Evolutionary conservation across 2,113 vertebrate genomes (phyloP), one percentile per base, ranked within the genome.

Genomic region (Patagioenas fasciata): DNA sequence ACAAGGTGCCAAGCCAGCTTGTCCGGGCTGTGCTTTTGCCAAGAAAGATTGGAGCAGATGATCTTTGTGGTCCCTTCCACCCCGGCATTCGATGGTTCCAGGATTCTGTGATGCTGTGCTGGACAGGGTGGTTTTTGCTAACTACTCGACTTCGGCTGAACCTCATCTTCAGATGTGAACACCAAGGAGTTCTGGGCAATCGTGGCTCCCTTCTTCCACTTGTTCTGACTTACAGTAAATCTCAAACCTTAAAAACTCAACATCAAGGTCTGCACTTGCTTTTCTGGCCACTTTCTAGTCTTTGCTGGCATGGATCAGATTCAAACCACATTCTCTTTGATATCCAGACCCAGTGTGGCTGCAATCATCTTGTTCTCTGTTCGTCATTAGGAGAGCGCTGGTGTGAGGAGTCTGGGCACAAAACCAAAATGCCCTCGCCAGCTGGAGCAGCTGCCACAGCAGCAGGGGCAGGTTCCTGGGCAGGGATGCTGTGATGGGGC

Each of bases 261-360:
- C 72, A 48, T 42, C 42, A n/a, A 88, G 81, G 58, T 40, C 94
- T 82, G 54, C 53, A 69, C 91, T 90, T 86, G 94, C 79, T 75
- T 42, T 87, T n/a, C 85, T 91, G 90, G 42, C 42, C 4, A 5
- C 74, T 89, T 85, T 85, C 50, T 23, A 36, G 66, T n/a, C 50
- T 69, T 57, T 50, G 32, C 60, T 15, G 16, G 51, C 51, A 36
- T 28, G 78, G 87, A 65, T 65, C 0, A 0, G 15, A n/a, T 93
- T 89, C 89, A 91, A 94, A 89, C 73, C 4, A 0, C 29, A 28
- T 47, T 79, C 47, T 74, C 78, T 95, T 91, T 96, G 88, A 67
- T 92, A 65, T 80, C 88, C 34, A 5, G 7, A 36, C 56, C 69
- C 8, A 6, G 36, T 29, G 42, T 74, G 65, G 48, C 64, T 80